phyloP scores from a whole-genome alignment of 2,888 invertebrate genomes.

The Ophion costatus region DNA sequence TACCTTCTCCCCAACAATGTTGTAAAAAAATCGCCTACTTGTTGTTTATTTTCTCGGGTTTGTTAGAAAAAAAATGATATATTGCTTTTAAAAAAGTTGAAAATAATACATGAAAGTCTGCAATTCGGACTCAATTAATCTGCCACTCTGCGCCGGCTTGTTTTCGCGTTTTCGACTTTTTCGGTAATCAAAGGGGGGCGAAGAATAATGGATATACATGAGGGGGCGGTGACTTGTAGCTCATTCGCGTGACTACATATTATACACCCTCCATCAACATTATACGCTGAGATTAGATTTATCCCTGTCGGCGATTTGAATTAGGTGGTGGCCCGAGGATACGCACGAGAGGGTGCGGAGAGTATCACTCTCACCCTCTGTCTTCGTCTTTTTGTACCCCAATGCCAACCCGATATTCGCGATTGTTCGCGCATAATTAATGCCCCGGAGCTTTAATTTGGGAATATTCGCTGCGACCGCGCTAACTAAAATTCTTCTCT shows the following conservation, averaged over 20 bases:
- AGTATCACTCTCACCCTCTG: constrained; percentile 7
- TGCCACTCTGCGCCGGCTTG: neutral
- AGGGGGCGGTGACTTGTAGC: constrained; percentile 24
- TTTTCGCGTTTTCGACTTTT: constrained; percentile 16
- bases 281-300: constrained; percentile 59
- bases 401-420: constrained; percentile 27
- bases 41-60: no score
- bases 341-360: constrained; percentile 15
- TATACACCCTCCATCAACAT: constrained; percentile 35
- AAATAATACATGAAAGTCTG: no score
- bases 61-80: no score
- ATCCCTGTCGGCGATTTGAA: constrained; percentile 62
- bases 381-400: constrained; percentile 8
- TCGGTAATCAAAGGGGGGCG: constrained; percentile 7
- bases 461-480: constrained; percentile 31
- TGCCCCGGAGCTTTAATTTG: constrained; percentile 51
- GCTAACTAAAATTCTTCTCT: constrained; percentile 8
- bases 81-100: no score
- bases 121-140: neutral
- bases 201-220: constrained; percentile 22
- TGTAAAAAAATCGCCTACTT: no score
- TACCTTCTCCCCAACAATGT: no score
- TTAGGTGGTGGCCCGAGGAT: constrained; percentile 53
- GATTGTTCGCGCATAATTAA: constrained; percentile 66
- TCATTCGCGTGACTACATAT: constrained; percentile 32